Evolutionary conservation across 92 coral and sea anemone species (phyloP).

Genomic region (Phenganax marumi): DNA sequence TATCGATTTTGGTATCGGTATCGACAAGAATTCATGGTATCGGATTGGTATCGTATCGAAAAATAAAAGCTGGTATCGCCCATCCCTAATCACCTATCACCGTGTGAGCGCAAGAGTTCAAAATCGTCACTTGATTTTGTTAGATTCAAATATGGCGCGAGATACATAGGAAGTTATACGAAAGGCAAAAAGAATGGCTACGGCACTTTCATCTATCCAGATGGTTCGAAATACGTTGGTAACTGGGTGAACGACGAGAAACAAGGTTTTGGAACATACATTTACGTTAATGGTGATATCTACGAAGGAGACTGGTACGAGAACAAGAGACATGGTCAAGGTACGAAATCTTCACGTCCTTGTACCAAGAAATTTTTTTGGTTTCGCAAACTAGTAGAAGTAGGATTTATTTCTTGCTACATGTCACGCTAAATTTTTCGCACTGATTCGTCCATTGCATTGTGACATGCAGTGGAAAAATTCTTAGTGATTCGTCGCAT

Average conservation of each 20-base stretch:
- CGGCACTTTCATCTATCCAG: conserved; percentile 89
- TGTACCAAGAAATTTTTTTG: no score
- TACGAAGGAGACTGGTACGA: conserved; percentile 98
- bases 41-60: no score
- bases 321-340: conserved; percentile 85
- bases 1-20: no score
- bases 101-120: no score
- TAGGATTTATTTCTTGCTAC: background rate
- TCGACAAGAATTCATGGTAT: no score
- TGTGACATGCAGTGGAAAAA: no score
- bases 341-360: background rate
- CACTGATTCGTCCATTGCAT: background rate
- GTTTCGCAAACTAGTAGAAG: no score
- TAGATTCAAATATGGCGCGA: conserved; percentile 85
- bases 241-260: conserved; percentile 89
- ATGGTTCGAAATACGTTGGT: conserved; percentile 90
- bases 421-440: background rate
- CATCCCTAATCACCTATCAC: no score
- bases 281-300: conserved; percentile 87
- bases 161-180: conserved; percentile 77
- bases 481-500: no score
- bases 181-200: conserved; percentile 92
- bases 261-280: conserved; percentile 86
- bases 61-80: no score
- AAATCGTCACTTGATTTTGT: background rate